A percentile compares a stretch with the other conserved stretches of the same genome.
phyloP scores from a whole-genome alignment of 2,113 vertebrate species.

The Noctilio leporinus region DNA sequence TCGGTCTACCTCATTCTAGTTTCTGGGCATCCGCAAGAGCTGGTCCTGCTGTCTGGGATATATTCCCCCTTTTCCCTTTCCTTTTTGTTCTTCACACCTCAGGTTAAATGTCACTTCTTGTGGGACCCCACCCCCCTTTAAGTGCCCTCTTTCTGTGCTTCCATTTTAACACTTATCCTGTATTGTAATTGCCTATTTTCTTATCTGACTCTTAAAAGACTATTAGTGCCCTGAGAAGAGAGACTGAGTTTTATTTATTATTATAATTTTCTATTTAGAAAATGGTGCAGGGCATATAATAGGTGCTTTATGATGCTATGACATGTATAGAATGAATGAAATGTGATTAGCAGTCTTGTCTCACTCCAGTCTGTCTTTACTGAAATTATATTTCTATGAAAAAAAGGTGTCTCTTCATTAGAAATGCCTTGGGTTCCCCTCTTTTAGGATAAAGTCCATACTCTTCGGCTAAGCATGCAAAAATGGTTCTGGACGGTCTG shows the following conservation, averaged over 20 bases:
- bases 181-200: not conserved
- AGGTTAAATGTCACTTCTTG: slow-evolving; percentile 10
- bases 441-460: not conserved
- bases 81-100: not conserved
- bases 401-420: not conserved
- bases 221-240: not conserved
- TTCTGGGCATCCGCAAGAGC: not conserved
- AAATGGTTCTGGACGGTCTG: not conserved
- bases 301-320: not conserved
- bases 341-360: not conserved
- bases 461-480: not conserved
- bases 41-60: not conserved
- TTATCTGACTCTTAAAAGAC: not conserved
- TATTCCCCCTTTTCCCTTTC: not conserved
- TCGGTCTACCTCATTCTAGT: not conserved
- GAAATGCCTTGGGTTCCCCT: not conserved
- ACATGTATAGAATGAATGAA: not conserved
- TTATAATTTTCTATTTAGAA: not conserved
- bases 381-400: not conserved
- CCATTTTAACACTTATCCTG: not conserved
- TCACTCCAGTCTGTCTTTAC: not conserved
- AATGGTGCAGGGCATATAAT: not conserved
- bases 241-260: not conserved
- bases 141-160: not conserved
- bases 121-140: not conserved